Base-by-base conservation (phyloP, 2,113 vertebrate species). In the Erythrolamprus reginae region DNA sequence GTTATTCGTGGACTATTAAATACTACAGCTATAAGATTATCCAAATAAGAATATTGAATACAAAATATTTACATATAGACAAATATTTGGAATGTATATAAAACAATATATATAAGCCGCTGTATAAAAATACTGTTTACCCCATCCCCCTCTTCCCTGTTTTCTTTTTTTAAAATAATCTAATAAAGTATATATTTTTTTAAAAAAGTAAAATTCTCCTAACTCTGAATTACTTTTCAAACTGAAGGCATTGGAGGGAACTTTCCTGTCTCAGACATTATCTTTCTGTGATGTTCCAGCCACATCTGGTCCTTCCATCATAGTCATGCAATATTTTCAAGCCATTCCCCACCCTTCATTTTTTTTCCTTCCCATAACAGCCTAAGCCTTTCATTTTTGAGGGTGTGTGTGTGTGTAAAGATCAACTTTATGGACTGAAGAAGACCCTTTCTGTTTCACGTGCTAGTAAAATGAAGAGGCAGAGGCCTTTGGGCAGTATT, bases 251-350 rank as follows among this genome's bases (percentile, higher is more conserved):
- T 56, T 10, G 1, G 42, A 17, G 55, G 38, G 61, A 92, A 90
- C 0, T 0, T 3, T 90, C 90, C 89, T 88, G 28, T 53, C 65
- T 91, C 12, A 0, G 61, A 47, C 56, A 0, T 17, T 65, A 91
- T 95, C 90, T 91, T 87, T 88, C 92, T 87, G 13, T 88, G 93
- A 94, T 95, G 96, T 95, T 93, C 88, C 77, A 65, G 92, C 90
- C 95, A 93, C 94, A 95, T 96, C 95, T 95, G 95, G 90, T 95
- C 92, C 94, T 92, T 93, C 90, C 33, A 10, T 61, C 95, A 92
- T 42, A 28, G 10, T 92, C 90, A 93, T 94, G 55, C 55, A 2
- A 0, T 93, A 93, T 94, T 95, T 94, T 82, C 56, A 92, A 13
- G 90, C 87, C 91, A 56, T 95, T 93, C 61, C 38, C 84, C 4